phyloP scores from a whole-genome alignment of 2,888 invertebrate genomes.

The Pherbina coryleti region DNA sequence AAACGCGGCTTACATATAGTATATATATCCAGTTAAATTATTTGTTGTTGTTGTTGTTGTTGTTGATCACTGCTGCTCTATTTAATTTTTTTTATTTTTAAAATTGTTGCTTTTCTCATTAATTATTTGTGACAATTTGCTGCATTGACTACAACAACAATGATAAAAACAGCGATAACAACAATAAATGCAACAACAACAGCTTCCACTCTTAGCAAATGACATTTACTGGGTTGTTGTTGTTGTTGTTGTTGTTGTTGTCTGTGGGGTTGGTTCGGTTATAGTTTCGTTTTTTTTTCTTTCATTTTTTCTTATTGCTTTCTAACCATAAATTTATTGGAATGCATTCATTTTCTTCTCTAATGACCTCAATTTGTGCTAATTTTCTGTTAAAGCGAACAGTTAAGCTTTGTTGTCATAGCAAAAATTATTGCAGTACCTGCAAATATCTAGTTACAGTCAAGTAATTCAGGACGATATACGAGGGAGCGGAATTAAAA shows the following conservation, averaged over 20 bases:
- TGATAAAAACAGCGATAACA: neutral
- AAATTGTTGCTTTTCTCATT: neutral
- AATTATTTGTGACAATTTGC: neutral
- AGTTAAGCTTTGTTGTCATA: neutral
- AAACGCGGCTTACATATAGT: too few species aligned
- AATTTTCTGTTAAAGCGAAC: conserved; percentile 3
- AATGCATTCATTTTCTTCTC: neutral
- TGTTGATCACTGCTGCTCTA: neutral
- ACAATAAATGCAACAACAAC: neutral
- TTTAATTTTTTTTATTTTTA: neutral
- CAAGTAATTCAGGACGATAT: too few species aligned
- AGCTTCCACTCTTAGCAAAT: neutral
- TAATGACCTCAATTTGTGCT: conserved; percentile 32
- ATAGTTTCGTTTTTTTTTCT: too few species aligned
- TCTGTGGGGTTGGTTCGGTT: neutral
- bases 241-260: neutral
- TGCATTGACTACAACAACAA: neutral
- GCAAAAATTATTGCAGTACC: conserved; percentile 5
- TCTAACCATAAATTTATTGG: neutral
- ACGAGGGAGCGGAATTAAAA: neutral
- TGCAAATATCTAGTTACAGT: neutral
- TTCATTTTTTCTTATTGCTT: neutral
- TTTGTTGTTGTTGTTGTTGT: neutral
- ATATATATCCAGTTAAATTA: too few species aligned
- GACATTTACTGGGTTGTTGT: neutral